These are phyloP conservation scores for Augiades crinisus DNA, from an alignment of 2,888 invertebrate species.

Conservation along the genomic window DNA sequence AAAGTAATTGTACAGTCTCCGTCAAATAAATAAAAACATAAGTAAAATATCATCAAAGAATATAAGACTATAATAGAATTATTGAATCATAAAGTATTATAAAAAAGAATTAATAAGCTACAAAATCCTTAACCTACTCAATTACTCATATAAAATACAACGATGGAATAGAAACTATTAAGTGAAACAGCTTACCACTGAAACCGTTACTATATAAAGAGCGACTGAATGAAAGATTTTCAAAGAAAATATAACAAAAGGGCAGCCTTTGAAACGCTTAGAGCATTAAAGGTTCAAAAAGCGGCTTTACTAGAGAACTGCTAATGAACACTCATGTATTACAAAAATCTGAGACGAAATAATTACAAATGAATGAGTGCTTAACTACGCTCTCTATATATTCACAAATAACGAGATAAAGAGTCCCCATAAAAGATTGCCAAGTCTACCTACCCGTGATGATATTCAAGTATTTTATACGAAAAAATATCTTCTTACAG, in stretches of 20 bases:
- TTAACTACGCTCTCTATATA: not conserved
- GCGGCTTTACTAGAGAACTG: conserved; percentile 4
- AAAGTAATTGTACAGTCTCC: too few relatives aligned
- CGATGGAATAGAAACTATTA: not conserved
- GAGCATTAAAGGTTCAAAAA: conserved; percentile 9
- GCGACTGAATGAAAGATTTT: conserved; percentile 9
- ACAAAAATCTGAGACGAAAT: conserved; percentile 4
- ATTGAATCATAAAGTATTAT: too few relatives aligned
- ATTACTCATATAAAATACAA: not conserved
- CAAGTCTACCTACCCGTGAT: too few relatives aligned
- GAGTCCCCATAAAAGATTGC: too few relatives aligned
- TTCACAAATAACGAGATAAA: not conserved
- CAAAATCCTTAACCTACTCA: too few relatives aligned
- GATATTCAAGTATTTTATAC: too few relatives aligned
- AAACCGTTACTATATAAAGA: conserved; percentile 15
- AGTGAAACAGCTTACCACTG: not conserved
- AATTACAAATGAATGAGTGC: conserved; percentile 5
- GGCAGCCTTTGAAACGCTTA: conserved; percentile 12
- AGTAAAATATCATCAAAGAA: too few relatives aligned
- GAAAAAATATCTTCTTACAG: too few relatives aligned
- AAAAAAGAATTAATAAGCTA: too few relatives aligned
- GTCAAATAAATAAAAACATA: too few relatives aligned
- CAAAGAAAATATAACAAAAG: conserved; percentile 4
- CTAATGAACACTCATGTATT: conserved; percentile 9
- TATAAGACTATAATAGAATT: too few relatives aligned